These are phyloP conservation scores for Caenorhabditis sp. DNA, from an alignment of 2,888 invertebrate species.

Conservation along the genomic window DNA sequence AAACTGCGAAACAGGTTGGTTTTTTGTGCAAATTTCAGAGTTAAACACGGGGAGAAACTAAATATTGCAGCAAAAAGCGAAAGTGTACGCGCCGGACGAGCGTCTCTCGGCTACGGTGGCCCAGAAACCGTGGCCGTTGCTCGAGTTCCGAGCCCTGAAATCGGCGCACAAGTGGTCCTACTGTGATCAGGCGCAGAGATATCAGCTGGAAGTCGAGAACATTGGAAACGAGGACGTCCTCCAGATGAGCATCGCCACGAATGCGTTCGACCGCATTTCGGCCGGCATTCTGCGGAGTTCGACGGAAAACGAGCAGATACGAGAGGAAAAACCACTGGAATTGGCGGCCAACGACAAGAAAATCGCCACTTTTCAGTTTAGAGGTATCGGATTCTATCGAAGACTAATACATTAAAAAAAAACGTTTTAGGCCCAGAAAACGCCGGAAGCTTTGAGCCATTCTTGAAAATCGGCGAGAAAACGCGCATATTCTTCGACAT, in stretches of 20 bases:
- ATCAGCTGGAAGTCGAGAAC: slow-evolving; percentile 62
- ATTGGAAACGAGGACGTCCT: slow-evolving; percentile 63
- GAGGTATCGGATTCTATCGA: too few relatives aligned
- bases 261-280: slow-evolving; percentile 61
- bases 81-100: slow-evolving; percentile 62
- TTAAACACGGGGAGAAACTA: neutral
- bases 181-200: slow-evolving; percentile 62
- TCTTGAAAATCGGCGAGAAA: slow-evolving; percentile 36
- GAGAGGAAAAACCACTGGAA: neutral
- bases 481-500: slow-evolving; percentile 55
- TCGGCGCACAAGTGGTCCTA: slow-evolving; percentile 40
- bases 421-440: too few relatives aligned
- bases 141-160: slow-evolving; percentile 60
- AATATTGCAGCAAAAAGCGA: slow-evolving; percentile 58
- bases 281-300: slow-evolving; percentile 22
- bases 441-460: neutral
- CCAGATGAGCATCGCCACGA: slow-evolving; percentile 59
- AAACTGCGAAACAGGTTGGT: slow-evolving; percentile 62
- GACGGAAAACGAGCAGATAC: neutral
- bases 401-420: too few relatives aligned
- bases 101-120: slow-evolving; percentile 66
- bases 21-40: neutral
- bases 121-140: slow-evolving; percentile 66
- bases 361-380: slow-evolving; percentile 34
- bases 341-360: slow-evolving; percentile 35